Conservation (phyloP, 2,797 vertebrate genomes). For the Cossypha dichroa region DNA sequence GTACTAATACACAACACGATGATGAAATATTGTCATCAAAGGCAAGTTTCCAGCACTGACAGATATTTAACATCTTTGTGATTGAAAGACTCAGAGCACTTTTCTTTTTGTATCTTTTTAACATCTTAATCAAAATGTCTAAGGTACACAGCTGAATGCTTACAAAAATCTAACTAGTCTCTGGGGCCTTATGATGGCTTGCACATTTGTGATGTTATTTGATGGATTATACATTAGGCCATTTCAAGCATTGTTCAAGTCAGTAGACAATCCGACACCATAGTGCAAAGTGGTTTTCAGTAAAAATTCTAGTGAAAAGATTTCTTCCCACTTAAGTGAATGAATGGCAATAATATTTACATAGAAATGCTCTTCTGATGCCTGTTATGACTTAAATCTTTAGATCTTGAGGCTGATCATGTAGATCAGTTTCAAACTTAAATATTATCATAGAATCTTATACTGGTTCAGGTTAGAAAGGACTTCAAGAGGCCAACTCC, state of each 20-base stretch:
- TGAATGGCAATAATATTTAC: conserved; percentile 27
- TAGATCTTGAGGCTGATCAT: not conserved
- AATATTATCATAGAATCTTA: not conserved
- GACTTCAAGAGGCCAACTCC: not conserved
- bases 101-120: conserved; percentile 49
- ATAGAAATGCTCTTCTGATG: not conserved
- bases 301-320: conserved; percentile 5
- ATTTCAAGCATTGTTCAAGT: conserved; percentile 36
- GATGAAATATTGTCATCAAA: conserved; percentile 37
- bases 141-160: conserved; percentile 50
- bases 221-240: conserved; percentile 5
- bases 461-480: not conserved
- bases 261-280: not conserved
- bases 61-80: conserved; percentile 4
- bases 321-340: not conserved
- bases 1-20: not conserved
- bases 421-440: not conserved
- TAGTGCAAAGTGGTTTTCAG: not conserved
- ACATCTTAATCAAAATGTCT: conserved; percentile 40
- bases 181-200: conserved; percentile 23
- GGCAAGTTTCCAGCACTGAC: not conserved
- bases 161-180: conserved; percentile 42
- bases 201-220: conserved; percentile 32
- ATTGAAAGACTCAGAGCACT: conserved; percentile 6
- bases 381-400: not conserved